Evolutionary conservation across 2,797 vertebrate genomes (phyloP).

Genomic region (Sebastes steindachneri): DNA sequence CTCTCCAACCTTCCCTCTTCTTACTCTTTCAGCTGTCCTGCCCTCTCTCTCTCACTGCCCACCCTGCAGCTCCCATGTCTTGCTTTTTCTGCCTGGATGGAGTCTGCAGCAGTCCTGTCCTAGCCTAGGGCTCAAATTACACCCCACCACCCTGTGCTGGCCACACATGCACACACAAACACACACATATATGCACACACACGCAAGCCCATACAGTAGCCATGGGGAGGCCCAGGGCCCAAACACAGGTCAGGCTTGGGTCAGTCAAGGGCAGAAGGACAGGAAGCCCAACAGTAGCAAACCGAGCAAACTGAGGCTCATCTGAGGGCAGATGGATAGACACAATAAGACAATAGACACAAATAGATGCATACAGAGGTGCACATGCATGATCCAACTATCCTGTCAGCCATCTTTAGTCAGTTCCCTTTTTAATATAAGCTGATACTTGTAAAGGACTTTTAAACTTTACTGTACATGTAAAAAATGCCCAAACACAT

Average conservation of each 20-base stretch:
- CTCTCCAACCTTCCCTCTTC: conserved; percentile 30
- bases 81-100: conserved; percentile 77
- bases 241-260: conserved; percentile 61
- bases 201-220: conserved; percentile 38
- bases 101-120: conserved; percentile 60
- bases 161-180: conserved; percentile 24
- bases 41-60: conserved; percentile 26
- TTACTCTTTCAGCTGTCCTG: conserved; percentile 40
- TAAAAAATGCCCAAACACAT: background rate
- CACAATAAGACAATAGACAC: conserved; percentile 13
- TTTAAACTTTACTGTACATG: background rate
- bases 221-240: conserved; percentile 47
- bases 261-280: conserved; percentile 60
- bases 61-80: conserved; percentile 69
- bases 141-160: conserved; percentile 42
- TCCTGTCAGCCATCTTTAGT: background rate
- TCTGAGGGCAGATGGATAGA: conserved; percentile 16
- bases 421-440: background rate
- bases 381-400: background rate
- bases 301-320: conserved; percentile 9
- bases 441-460: background rate
- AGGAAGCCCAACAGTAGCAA: conserved; percentile 28
- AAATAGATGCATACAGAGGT: background rate
- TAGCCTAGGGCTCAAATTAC: conserved; percentile 72
- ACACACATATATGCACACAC: conserved; percentile 11